These are phyloP conservation scores for Selene dorsalis DNA, from an alignment of 2,797 vertebrate genomes.

Conservation along the genomic window DNA sequence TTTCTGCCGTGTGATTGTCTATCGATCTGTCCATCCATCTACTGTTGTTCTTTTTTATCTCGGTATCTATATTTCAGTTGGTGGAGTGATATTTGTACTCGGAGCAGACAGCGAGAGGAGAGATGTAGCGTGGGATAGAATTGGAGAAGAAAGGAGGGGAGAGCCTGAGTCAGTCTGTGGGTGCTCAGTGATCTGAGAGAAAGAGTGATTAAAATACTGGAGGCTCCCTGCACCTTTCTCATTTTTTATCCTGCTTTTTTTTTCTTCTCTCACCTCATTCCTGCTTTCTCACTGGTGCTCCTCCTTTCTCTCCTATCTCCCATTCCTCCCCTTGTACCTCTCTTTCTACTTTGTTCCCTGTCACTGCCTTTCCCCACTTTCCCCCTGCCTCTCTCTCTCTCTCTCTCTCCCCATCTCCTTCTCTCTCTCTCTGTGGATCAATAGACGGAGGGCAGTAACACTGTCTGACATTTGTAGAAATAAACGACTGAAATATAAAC, in stretches of 20 bases:
- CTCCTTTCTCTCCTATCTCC: slow-evolving; percentile 36
- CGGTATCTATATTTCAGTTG: slow-evolving; percentile 58
- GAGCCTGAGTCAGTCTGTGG: slow-evolving; percentile 46
- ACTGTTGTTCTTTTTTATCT: slow-evolving; percentile 45
- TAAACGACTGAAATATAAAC: slow-evolving; percentile 84
- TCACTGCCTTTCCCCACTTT: slow-evolving; percentile 35
- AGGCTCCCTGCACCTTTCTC: slow-evolving; percentile 53
- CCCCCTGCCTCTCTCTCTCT: not conserved
- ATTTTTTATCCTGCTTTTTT: slow-evolving; percentile 31
- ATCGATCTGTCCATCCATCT: slow-evolving; percentile 48
- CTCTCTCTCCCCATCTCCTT: slow-evolving; percentile 45
- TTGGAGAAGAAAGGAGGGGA: slow-evolving; percentile 49
- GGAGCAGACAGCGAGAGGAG: slow-evolving; percentile 26
- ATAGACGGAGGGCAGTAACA: slow-evolving; percentile 81
- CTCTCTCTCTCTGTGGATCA: slow-evolving; percentile 75
- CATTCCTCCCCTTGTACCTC: slow-evolving; percentile 26
- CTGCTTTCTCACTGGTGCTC: slow-evolving; percentile 4
- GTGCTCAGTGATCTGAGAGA: slow-evolving; percentile 70
- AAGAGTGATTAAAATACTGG: slow-evolving; percentile 67
- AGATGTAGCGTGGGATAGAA: slow-evolving; percentile 24
- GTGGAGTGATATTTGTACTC: slow-evolving; percentile 48
- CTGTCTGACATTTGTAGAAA: slow-evolving; percentile 84
- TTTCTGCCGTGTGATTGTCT: slow-evolving; percentile 43
- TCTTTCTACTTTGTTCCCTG: slow-evolving; percentile 50
- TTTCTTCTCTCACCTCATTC: slow-evolving; percentile 23